phyloP scores from a whole-genome alignment of 2,888 invertebrate species.

The Cephus rjabovi region DNA sequence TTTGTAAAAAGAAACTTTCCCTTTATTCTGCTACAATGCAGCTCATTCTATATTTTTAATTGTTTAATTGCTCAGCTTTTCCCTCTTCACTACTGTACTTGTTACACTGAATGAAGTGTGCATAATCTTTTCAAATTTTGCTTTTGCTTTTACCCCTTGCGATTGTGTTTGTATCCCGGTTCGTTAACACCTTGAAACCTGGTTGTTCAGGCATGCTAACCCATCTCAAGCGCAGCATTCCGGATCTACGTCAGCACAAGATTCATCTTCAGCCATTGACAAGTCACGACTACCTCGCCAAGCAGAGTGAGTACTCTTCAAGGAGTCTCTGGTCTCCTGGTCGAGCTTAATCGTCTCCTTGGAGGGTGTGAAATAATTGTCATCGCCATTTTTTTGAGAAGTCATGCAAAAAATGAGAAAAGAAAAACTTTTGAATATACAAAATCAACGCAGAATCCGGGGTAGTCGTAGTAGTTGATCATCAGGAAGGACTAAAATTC shows the following conservation, averaged over 20 bases:
- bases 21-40: neutral
- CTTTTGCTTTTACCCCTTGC: conserved; percentile 35
- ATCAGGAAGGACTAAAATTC: neutral
- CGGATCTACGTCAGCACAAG: conserved; percentile 84
- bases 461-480: neutral
- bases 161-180: conserved; percentile 49
- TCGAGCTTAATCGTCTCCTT: neutral
- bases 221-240: conserved; percentile 90
- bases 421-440: conserved; percentile 11
- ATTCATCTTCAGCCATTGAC: conserved; percentile 79
- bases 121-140: neutral
- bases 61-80: neutral
- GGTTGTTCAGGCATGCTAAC: conserved; percentile 82
- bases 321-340: neutral
- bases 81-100: neutral
- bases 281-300: conserved; percentile 73
- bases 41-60: neutral
- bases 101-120: neutral
- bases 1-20: neutral
- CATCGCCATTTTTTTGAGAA: neutral
- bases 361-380: neutral
- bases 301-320: conserved; percentile 57
- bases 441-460: neutral
- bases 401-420: conserved; percentile 8
- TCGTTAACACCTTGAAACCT: conserved; percentile 63